Evolutionary conservation across 2,113 vertebrate species (phyloP), one percentile per base, ranked within the genome.

Genomic region (Coturnix japonica): DNA sequence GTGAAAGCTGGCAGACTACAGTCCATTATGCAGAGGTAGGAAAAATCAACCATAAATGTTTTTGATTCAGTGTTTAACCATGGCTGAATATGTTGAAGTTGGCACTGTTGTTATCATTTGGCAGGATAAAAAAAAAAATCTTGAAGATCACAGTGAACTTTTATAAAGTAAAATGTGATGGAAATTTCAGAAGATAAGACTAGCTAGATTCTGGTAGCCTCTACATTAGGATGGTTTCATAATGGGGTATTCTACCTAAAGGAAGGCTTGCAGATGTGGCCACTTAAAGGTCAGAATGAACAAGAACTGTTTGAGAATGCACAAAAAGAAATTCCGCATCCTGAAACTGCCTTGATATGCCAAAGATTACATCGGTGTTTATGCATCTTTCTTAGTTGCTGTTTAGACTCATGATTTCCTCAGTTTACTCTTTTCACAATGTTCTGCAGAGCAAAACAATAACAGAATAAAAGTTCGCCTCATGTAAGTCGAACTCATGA

Each of bases 81-180:
- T 4, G 10, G 7, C 6, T n/a, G 11, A 57, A 26, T 44, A 76
- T 73, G 8, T 43, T 47, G 44, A 23, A 90, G 28, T 9, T 66
- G n/a, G 7, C 23, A 44, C 5, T 46, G 3, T 13, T 33, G 44
- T 72, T 26, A 8, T 5, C 11, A 59, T 30, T 22, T 56, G 49
- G 1, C 4, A 82, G 7, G 54, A 33, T 1, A 31, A 1, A 17
- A 17, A 17, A 17, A 65, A 3, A 85, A 82, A 56, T 56, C 31
- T 71, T 3, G 0, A 28, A 53, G 19, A 3, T 1, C 13, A 8
- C 21, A 44, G 28, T 63, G 7, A 39, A 37, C 39, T 51, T 0
- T 11, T 11, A 60, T 51, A 22, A 87, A 81, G 6, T 30, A 71
- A 65, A 79, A 81, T 28, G 9, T 46, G 12, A 90, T 67, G 33